These are phyloP conservation scores for Danaus plexippus DNA, from an alignment of 1,140 invertebrate genomes.

Conservation along the genomic window DNA sequence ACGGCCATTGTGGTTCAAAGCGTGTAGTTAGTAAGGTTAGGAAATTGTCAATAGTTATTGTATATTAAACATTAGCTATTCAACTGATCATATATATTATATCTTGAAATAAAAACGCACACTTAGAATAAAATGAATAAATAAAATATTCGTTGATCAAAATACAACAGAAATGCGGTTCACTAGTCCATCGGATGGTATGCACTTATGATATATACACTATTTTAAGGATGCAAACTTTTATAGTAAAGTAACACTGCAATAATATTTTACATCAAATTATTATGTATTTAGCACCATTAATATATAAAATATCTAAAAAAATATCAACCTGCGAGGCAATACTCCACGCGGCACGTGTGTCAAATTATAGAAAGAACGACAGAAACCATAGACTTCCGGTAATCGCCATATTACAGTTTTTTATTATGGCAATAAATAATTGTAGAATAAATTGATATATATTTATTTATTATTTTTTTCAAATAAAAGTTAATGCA, in stretches of 20 bases:
- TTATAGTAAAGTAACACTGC: constrained; percentile 26
- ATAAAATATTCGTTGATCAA: background rate
- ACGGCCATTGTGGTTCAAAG: background rate
- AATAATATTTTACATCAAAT: constrained; percentile 21
- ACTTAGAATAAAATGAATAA: background rate
- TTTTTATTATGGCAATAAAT: constrained; percentile 42
- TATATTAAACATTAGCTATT: no score
- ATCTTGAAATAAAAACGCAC: no score
- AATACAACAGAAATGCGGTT: constrained; percentile 2
- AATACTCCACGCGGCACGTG: constrained; percentile 72
- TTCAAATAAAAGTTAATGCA: no score
- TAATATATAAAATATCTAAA: constrained; percentile 38
- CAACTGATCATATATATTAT: no score
- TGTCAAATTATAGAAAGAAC: constrained; percentile 69
- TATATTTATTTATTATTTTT: no score
- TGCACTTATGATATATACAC: constrained; percentile 10
- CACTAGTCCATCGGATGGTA: constrained; percentile 7
- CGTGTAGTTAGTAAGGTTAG: constrained; percentile 14
- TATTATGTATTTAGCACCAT: constrained; percentile 29
- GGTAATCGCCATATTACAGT: constrained; percentile 41
- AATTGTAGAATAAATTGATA: no score
- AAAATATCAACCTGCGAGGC: constrained; percentile 63
- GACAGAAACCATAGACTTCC: constrained; percentile 58
- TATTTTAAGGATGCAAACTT: constrained; percentile 14
- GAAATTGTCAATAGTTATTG: constrained; percentile 9